Evolutionary conservation across 2,113 vertebrate genomes (phyloP).

Genomic region (Lophura nycthemera): DNA sequence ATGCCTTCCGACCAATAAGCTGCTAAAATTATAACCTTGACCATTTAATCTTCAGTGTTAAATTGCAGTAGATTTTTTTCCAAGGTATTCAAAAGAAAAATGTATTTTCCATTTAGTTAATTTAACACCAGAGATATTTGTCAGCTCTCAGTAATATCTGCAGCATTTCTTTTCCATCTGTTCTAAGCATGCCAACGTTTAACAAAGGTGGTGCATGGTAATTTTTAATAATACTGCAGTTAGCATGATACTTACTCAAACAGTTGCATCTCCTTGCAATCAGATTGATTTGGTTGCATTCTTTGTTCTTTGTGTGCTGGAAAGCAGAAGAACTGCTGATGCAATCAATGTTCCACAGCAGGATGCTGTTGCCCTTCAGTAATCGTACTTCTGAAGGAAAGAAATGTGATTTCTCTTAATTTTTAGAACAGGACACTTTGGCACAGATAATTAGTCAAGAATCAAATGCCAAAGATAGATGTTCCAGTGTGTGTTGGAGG

Average conservation of each 20-base stretch:
- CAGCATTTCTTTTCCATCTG: slow-evolving; percentile 22
- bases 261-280: neutral
- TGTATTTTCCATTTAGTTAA: slow-evolving; percentile 21
- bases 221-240: neutral
- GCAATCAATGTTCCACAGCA: neutral
- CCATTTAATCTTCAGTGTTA: slow-evolving; percentile 37
- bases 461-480: neutral
- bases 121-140: neutral
- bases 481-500: neutral
- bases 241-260: neutral
- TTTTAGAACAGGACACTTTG: slow-evolving; percentile 9
- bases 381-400: neutral
- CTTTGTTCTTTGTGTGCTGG: neutral
- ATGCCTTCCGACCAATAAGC: slow-evolving; percentile 30
- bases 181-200: neutral
- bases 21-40: slow-evolving; percentile 18
- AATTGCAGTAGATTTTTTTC: slow-evolving; percentile 26
- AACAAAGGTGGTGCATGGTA: neutral
- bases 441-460: neutral
- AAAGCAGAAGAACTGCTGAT: slow-evolving; percentile 11
- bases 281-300: neutral
- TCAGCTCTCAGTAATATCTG: slow-evolving; percentile 23
- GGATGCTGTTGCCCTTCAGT: neutral
- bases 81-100: slow-evolving; percentile 36
- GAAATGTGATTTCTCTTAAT: neutral